Evolutionary conservation across 1,140 invertebrate species (phyloP).

Genomic region (Holcopasites calliopsidis): DNA sequence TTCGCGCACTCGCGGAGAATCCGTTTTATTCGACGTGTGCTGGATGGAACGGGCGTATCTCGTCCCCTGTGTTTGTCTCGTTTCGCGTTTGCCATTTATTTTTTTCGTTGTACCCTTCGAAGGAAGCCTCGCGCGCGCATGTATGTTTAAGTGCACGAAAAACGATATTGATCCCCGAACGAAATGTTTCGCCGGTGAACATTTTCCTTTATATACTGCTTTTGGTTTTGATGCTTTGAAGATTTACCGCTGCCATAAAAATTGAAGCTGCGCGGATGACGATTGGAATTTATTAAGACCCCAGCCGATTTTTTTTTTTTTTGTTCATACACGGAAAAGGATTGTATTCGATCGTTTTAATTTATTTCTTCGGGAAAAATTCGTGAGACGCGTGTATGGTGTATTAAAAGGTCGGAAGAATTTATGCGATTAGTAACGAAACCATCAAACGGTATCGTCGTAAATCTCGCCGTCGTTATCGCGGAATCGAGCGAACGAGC

Average conservation of each 20-base stretch:
- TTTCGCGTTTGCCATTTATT: not conserved
- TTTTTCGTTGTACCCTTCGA: not conserved
- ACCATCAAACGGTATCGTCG: not conserved
- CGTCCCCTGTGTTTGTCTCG: constrained; percentile 17
- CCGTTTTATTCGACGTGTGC: constrained; percentile 34
- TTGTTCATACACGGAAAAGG: no score
- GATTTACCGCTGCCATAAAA: not conserved
- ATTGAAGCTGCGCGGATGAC: not conserved
- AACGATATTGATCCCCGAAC: constrained; percentile 18
- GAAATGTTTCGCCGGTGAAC: constrained; percentile 3
- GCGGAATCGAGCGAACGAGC: not conserved
- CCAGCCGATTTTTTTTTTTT: not conserved
- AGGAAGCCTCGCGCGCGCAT: not conserved
- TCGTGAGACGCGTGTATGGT: not conserved
- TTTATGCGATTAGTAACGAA: not conserved
- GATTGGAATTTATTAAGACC: constrained; percentile 13
- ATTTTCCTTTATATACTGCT: constrained; percentile 4
- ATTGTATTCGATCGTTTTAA: no score
- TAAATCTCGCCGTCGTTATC: not conserved
- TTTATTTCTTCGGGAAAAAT: no score
- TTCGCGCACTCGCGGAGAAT: constrained; percentile 32
- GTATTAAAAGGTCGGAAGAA: not conserved
- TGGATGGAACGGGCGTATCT: constrained; percentile 4
- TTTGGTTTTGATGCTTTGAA: not conserved
- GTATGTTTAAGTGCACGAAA: constrained; percentile 12